These are phyloP conservation scores for Oncorhynchus clarkii DNA, from an alignment of 2,113 vertebrate genomes.

Conservation along the genomic window DNA sequence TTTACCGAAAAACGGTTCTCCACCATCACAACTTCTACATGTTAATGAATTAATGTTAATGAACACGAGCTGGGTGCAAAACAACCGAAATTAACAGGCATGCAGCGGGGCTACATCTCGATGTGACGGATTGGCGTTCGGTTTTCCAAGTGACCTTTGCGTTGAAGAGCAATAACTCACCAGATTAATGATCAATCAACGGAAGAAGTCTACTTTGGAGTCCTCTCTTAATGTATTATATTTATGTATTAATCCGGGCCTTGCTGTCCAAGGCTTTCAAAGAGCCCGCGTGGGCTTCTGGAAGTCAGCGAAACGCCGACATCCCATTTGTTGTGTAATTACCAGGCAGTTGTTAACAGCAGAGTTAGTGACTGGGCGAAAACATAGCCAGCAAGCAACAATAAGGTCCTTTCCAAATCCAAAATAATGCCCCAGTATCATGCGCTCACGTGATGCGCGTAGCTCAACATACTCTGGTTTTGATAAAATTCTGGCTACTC, in stretches of 20 bases:
- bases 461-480: slow-evolving; percentile 60
- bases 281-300: slow-evolving; percentile 27
- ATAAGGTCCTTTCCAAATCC: slow-evolving; percentile 48
- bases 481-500: slow-evolving; percentile 26
- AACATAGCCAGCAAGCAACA: slow-evolving; percentile 27
- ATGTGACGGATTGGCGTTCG: slow-evolving; percentile 76
- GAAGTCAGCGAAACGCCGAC: slow-evolving; percentile 30
- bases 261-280: slow-evolving; percentile 40
- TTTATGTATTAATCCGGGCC: slow-evolving; percentile 51
- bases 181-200: slow-evolving; percentile 80
- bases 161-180: slow-evolving; percentile 78
- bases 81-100: slow-evolving; percentile 44
- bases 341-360: slow-evolving; percentile 33
- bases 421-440: slow-evolving; percentile 58
- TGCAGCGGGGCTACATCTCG: slow-evolving; percentile 29
- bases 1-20: slow-evolving; percentile 1
- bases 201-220: slow-evolving; percentile 61
- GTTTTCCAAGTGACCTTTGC: slow-evolving; percentile 79
- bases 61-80: slow-evolving; percentile 14
- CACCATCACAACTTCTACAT: slow-evolving; percentile 19
- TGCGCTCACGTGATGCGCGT: slow-evolving; percentile 59
- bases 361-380: slow-evolving; percentile 51
- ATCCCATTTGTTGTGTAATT: slow-evolving; percentile 34
- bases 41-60: no score
- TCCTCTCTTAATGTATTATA: slow-evolving; percentile 60